Conservation (phyloP, 2,888 invertebrate genomes). For the Pollenia angustigena region DNA sequence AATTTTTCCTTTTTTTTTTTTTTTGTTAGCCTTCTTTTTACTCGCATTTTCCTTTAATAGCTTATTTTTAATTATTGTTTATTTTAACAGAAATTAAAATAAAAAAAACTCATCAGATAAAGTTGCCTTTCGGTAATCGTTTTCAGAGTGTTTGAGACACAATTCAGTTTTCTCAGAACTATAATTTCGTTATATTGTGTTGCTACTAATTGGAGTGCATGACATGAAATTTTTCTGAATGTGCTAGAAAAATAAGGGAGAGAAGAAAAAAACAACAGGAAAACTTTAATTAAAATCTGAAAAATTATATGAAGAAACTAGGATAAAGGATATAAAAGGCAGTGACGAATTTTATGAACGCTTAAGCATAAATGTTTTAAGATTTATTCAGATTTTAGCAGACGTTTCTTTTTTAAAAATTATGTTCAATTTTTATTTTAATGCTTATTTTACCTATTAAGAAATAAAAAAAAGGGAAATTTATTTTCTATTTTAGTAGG, state of each 20-base stretch:
- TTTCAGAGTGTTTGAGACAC: constrained; percentile 31
- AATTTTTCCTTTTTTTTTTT: background rate
- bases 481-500: too few relatives aligned
- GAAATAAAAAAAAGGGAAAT: too few relatives aligned
- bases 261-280: background rate
- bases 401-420: too few relatives aligned
- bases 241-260: background rate
- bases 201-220: constrained; percentile 19
- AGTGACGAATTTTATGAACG: too few relatives aligned
- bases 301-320: background rate
- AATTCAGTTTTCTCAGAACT: constrained; percentile 1
- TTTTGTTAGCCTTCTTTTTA: background rate
- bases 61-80: constrained; percentile 19
- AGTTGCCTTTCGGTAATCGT: background rate
- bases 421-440: too few relatives aligned
- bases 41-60: background rate
- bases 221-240: background rate
- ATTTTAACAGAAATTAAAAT: background rate
- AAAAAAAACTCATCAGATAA: background rate
- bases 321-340: background rate
- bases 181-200: constrained; percentile 29
- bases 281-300: constrained; percentile 5
- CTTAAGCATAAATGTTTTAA: too few relatives aligned
- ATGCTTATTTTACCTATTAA: too few relatives aligned
- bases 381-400: too few relatives aligned